These are phyloP conservation scores for Macrosoma leucophasiata DNA, from an alignment of 2,888 invertebrate species.

Conservation along the genomic window DNA sequence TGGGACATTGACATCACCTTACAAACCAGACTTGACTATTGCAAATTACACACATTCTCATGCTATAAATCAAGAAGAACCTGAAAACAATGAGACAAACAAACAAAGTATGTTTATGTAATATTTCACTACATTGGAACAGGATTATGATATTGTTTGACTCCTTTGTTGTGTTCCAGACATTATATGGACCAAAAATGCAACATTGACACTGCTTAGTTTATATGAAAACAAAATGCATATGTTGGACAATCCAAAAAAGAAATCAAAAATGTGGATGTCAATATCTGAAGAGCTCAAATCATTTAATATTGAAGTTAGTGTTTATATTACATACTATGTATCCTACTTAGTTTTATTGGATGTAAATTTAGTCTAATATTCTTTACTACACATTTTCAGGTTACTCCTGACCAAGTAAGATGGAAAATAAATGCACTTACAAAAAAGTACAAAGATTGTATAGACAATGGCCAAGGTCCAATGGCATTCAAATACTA, in stretches of 20 bases:
- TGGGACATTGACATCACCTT: slow-evolving; percentile 33
- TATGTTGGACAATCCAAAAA: slow-evolving; percentile 54
- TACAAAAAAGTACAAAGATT: slow-evolving; percentile 55
- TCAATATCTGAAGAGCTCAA: slow-evolving; percentile 54
- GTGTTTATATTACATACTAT: slow-evolving; percentile 1
- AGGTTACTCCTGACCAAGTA: slow-evolving; percentile 57
- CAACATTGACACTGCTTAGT: slow-evolving; percentile 46
- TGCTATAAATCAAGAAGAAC: slow-evolving; percentile 38
- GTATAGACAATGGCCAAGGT: slow-evolving; percentile 48
- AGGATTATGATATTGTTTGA: slow-evolving; percentile 2
- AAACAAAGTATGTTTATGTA: slow-evolving; percentile 46
- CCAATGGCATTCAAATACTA: slow-evolving; percentile 46
- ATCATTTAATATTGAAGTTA: slow-evolving; percentile 45
- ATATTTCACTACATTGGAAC: neutral
- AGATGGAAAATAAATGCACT: slow-evolving; percentile 58
- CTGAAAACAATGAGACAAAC: slow-evolving; percentile 39
- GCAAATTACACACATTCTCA: slow-evolving; percentile 36
- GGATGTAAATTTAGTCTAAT: slow-evolving; percentile 2
- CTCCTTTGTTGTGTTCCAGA: slow-evolving; percentile 30
- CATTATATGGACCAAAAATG: slow-evolving; percentile 53
- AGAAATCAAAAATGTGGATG: slow-evolving; percentile 57
- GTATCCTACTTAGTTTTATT: neutral
- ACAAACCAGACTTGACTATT: slow-evolving; percentile 40
- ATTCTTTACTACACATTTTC: no score
- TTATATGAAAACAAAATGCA: slow-evolving; percentile 55